phyloP scores from a whole-genome alignment of 2,797 vertebrate species.

The Gymnoscopelus microlampas region DNA sequence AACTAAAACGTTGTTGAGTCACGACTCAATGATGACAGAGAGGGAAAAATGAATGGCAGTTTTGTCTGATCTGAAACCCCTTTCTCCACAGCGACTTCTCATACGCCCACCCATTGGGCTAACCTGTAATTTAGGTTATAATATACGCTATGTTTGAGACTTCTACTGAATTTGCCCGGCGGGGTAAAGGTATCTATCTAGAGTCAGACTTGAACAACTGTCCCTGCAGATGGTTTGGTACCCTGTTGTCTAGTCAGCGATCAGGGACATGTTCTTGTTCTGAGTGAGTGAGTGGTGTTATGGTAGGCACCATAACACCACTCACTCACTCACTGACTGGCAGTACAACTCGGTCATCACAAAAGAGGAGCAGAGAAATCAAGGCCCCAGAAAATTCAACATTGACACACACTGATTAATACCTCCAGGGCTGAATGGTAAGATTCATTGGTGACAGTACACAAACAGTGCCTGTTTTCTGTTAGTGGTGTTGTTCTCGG shows the following conservation, averaged over 20 bases:
- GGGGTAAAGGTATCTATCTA: too few relatives aligned
- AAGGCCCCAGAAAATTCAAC: not conserved
- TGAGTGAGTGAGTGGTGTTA: too few relatives aligned
- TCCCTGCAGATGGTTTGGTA: conserved; percentile 19
- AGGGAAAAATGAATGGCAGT: conserved; percentile 27
- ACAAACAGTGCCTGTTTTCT: conserved; percentile 15
- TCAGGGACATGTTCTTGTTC: conserved; percentile 18
- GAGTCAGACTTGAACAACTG: conserved; percentile 37
- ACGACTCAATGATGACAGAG: not conserved
- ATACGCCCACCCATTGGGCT: conserved; percentile 14
- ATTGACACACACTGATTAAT: conserved; percentile 18
- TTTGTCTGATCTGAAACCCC: conserved; percentile 25
- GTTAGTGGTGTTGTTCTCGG: conserved; percentile 22
- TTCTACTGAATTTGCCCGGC: too few relatives aligned
- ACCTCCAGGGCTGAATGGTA: conserved; percentile 9
- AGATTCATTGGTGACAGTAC: conserved; percentile 1
- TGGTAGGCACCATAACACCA: too few relatives aligned
- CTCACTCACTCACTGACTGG: conserved; percentile 29
- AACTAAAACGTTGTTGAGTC: conserved; percentile 58
- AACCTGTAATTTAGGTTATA: conserved; percentile 21
- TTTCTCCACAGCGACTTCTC: conserved; percentile 5
- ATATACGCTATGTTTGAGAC: not conserved
- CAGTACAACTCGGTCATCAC: conserved; percentile 4
- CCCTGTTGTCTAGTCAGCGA: conserved; percentile 25
- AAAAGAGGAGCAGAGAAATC: not conserved